A percentile compares a stretch with the other conserved stretches of the same genome.
phyloP scores from a whole-genome alignment of 2,888 invertebrate genomes.

The Luffia ferchaultella region DNA sequence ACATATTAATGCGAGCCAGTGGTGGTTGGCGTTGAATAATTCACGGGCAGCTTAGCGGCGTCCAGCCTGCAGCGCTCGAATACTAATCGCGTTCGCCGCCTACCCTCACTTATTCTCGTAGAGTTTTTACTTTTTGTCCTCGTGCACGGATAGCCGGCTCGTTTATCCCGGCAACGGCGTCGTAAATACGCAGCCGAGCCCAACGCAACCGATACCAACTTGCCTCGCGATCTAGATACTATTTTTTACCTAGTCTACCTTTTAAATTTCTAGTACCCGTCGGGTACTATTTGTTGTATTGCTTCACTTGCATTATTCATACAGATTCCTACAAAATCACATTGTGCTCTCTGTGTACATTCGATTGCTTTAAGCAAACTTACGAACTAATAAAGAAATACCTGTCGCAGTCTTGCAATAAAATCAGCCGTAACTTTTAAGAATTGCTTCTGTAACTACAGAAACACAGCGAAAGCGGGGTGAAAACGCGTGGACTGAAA shows the following conservation, averaged over 20 bases:
- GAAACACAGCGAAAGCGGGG: too few species aligned
- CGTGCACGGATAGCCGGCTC: constrained; percentile 3
- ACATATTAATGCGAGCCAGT: constrained; percentile 27
- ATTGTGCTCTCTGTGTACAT: too few species aligned
- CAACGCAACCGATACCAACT: not conserved
- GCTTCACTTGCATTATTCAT: not conserved
- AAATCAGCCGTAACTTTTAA: too few species aligned
- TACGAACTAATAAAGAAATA: too few species aligned
- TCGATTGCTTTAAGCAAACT: too few species aligned
- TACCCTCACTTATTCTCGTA: not conserved
- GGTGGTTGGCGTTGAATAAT: constrained; percentile 23
- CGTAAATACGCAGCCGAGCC: constrained; percentile 4
- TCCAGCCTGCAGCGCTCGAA: constrained; percentile 21
- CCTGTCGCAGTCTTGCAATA: too few species aligned
- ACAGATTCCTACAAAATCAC: not conserved
- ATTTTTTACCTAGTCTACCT: not conserved
- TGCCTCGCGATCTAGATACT: not conserved
- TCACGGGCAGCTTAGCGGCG: constrained; percentile 4
- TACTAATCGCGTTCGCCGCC: constrained; percentile 25
- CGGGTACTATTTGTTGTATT: not conserved
- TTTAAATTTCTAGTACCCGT: not conserved
- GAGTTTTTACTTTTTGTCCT: constrained; percentile 5
- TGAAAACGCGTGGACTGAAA: too few species aligned
- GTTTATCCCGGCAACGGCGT: constrained; percentile 3
- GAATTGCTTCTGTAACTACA: too few species aligned